Evolutionary conservation across 2,113 vertebrate species (phyloP).

Genomic region (Tursiops truncatus): DNA sequence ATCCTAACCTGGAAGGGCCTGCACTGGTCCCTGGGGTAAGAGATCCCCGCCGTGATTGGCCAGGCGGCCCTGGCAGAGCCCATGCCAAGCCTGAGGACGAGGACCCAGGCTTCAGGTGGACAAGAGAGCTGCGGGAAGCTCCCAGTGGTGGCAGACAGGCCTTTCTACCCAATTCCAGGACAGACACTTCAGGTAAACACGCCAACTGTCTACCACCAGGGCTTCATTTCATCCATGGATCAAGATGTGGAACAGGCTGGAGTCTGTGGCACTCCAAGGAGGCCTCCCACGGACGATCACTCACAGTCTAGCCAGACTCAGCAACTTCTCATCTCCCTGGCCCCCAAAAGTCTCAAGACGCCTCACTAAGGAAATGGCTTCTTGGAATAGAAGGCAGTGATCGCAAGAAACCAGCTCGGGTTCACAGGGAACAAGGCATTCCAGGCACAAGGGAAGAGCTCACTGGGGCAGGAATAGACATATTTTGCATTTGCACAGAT

Average conservation of each 20-base stretch:
- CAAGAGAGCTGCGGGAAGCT: background rate
- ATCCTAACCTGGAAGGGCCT: background rate
- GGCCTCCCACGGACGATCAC: background rate
- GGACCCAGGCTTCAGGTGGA: background rate
- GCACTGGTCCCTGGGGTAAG: background rate
- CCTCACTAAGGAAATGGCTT: background rate
- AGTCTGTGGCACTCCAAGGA: background rate
- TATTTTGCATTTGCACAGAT: background rate
- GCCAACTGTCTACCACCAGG: background rate
- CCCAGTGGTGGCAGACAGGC: fast-evolving
- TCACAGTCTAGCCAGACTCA: no score
- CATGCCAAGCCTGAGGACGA: background rate
- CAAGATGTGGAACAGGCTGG: background rate
- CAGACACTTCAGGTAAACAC: background rate
- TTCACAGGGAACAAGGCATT: background rate
- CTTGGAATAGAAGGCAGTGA: background rate
- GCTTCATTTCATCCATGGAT: background rate
- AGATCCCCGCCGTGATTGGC: fast-evolving
- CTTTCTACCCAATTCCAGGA: background rate
- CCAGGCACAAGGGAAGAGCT: background rate
- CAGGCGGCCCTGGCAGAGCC: background rate
- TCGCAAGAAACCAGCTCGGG: background rate
- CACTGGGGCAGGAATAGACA: background rate
- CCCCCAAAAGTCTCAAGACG: background rate
- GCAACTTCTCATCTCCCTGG: background rate